Base-by-base conservation (phyloP, 2,888 invertebrate genomes). In the Volucella inflata region DNA sequence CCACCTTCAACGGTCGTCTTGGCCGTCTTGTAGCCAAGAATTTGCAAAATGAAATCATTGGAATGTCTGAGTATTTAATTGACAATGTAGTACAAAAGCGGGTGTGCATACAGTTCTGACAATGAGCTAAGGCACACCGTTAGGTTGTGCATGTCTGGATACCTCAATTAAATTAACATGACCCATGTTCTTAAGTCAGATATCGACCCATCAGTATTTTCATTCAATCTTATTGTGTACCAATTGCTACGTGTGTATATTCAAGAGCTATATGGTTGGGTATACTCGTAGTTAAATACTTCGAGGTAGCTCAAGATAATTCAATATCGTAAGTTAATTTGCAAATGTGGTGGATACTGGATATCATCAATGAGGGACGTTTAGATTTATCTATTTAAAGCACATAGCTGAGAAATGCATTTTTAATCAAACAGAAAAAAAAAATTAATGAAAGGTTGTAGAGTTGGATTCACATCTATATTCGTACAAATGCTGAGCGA, bases 121-220 rank as follows among this genome's bases (percentile, higher is more conserved):
- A 84, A 77, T 76, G 76, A 77, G 53, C 53, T 46, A 11, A 30
- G 68, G 67, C 38, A 40, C 46, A 57, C 17, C 42, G 62, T 55
- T 65, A 50, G 70, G 53, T 84, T 65, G 70, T 65, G 53, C 64
- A 78, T 65, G 70, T 65, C 48, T 53, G 72, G 67, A 76, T 77
- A 65, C 80, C 80, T 80, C 75, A 84, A 84, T 84, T 80, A 84
- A 80, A 80, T 84, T 84, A 84, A 84, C 84, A 84, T 80, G 84
- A 84, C 84, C 84, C 59, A 84, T 60, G 80, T 71, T 50, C 53
- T 53, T 46, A 60, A 80, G 75, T 75, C 60, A 60, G 67, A 70
- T 79, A 79, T 53, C 30, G 30, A 17, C 68, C 71, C 59, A 60
- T 40, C 65, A 59, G 70, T 16, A 50, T 53, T 59, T 65, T 38